Conservation (phyloP, 1,140 invertebrate species). For the Papilio glaucus region DNA sequence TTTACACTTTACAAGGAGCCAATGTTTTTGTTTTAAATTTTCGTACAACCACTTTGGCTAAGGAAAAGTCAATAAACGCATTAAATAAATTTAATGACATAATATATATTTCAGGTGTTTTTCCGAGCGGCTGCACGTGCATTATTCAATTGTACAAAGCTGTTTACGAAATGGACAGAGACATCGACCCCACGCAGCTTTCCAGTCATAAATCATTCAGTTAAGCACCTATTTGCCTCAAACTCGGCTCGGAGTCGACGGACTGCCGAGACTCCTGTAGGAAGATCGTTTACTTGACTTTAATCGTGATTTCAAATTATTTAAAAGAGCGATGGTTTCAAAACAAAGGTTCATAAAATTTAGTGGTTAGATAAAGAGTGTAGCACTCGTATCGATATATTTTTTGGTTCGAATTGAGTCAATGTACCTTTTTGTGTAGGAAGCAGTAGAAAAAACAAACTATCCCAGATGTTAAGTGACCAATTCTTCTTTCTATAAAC, state of each 20-base stretch:
- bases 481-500: too few species aligned
- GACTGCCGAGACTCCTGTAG: constrained; percentile 27
- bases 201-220: constrained; percentile 44
- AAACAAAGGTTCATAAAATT: constrained; percentile 19
- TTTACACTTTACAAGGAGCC: neutral
- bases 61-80: constrained; percentile 17
- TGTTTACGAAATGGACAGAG: constrained; percentile 32
- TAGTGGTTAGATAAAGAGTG: neutral
- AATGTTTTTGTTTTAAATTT: constrained; percentile 15
- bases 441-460: neutral
- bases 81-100: constrained; percentile 20
- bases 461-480: neutral
- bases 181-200: constrained; percentile 42
- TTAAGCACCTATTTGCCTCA: constrained; percentile 40
- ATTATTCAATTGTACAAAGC: constrained; percentile 30
- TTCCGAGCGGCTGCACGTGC: neutral
- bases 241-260: constrained; percentile 39
- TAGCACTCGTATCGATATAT: neutral
- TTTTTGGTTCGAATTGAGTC: neutral
- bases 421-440: neutral
- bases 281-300: constrained; percentile 30
- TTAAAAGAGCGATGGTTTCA: constrained; percentile 14
- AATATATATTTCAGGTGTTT: constrained; percentile 3
- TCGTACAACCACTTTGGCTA: constrained; percentile 2
- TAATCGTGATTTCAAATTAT: constrained; percentile 23